Base-by-base conservation (phyloP, 2,888 invertebrate species). In the Scelioninae gen. 2 region DNA sequence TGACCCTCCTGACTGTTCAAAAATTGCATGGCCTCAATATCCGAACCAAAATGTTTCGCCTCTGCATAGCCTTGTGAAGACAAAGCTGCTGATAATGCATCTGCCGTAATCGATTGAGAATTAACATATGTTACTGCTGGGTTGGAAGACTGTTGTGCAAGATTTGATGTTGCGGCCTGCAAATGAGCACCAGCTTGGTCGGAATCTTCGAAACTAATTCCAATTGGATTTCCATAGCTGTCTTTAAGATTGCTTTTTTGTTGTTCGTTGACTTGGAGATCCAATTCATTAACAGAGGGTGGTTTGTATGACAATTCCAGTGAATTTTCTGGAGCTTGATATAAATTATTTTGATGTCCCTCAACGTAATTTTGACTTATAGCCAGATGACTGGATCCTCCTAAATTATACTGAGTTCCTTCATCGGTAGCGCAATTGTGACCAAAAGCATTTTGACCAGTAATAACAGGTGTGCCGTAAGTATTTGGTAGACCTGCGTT, bases 151-250 rank as follows among this genome's bases (percentile, higher is more conserved):
- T 75, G 25, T 33, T 64, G 57, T 15, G 77, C 70, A 2, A 65
- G 45, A 16, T 74, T 78, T 2, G 71, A 60, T 3, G 72, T 13
- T 5, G 61, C 19, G 6, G 19, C 39, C 2, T 71, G 72, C 1
- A 75, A 35, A 63, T 76, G 75, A 1, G 61, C 68, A 28, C 58
- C 70, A 7, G 76, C 67, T 15, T 74, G 69, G 6, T 76, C 76
- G 5, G 74, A 35, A 1, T 68, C 64, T 2, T 75, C 75, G 22
- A 64, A 80, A 5, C 65, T 71, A 11, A 75, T 50, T 33, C 79
- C 80, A 2, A 85, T 60, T 0, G 82, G 80, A 67, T 83, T 82
- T 0, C 85, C 86, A 28, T 86, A 86, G 58, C 85, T 85, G 52
- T 86, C 84, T 55, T 82, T 85, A 7, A 83, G 73, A 22, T 81